phyloP scores from a whole-genome alignment of 2,113 vertebrate genomes.

The Callopanchax toddi region DNA sequence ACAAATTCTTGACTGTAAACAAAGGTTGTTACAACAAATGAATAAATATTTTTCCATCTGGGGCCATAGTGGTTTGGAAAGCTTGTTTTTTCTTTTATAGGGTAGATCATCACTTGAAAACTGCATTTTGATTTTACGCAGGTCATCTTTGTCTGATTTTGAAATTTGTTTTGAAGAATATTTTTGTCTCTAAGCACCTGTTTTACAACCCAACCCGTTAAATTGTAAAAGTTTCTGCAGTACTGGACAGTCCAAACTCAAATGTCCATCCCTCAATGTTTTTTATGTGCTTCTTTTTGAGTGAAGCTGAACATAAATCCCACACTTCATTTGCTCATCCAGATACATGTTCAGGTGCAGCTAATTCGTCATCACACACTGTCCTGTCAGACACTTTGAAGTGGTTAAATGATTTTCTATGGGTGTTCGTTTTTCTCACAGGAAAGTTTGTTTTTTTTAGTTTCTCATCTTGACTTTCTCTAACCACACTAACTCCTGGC shows the following conservation, averaged over 20 bases:
- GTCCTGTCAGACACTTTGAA: slow-evolving; percentile 14
- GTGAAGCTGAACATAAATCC: not conserved
- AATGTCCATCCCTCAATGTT: not conserved
- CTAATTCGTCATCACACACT: slow-evolving; percentile 15
- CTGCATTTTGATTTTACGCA: too few relatives aligned
- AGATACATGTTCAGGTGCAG: slow-evolving; percentile 1
- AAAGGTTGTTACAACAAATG: too few relatives aligned
- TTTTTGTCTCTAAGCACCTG: too few relatives aligned
- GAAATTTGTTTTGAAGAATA: too few relatives aligned
- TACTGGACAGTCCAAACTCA: not conserved
- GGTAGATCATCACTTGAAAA: too few relatives aligned
- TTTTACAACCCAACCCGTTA: too few relatives aligned
- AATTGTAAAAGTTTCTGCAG: not conserved
- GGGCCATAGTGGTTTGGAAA: too few relatives aligned
- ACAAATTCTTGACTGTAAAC: too few relatives aligned
- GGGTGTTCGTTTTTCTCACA: not conserved
- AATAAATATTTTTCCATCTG: too few relatives aligned
- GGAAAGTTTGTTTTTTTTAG: slow-evolving; percentile 1
- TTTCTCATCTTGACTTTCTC: not conserved
- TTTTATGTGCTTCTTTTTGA: not conserved
- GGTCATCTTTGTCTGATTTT: too few relatives aligned
- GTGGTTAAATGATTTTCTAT: slow-evolving; percentile 11
- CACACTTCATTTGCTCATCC: not conserved
- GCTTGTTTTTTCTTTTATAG: too few relatives aligned
- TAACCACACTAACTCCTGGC: slow-evolving; percentile 12